phyloP scores from a whole-genome alignment of 2,888 invertebrate species.

The Ennomos erosarius region DNA sequence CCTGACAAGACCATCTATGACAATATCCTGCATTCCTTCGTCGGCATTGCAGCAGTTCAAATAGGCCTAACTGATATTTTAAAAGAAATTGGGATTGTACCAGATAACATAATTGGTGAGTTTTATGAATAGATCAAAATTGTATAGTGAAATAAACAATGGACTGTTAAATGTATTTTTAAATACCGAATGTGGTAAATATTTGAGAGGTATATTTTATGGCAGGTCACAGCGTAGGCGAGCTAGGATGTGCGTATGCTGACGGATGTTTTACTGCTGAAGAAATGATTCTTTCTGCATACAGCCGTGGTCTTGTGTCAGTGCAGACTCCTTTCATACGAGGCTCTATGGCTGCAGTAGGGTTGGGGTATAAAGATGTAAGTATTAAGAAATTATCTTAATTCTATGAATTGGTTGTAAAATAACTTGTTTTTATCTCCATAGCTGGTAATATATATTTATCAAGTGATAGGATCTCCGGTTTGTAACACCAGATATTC shows the following conservation, averaged over 20 bases:
- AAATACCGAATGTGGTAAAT: neutral
- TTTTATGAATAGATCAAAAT: neutral
- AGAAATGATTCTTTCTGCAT: constrained; percentile 91
- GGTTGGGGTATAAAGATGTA: constrained; percentile 82
- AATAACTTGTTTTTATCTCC: neutral
- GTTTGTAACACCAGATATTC: too few species aligned
- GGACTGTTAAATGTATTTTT: too few species aligned
- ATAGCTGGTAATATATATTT: too few species aligned
- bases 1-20: constrained; percentile 86
- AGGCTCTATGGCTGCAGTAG: constrained; percentile 95
- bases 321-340: constrained; percentile 86
- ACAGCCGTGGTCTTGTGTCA: constrained; percentile 90
- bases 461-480: too few species aligned
- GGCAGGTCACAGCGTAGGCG: constrained; percentile 95
- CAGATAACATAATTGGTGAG: constrained; percentile 90
- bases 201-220: neutral
- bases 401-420: neutral
- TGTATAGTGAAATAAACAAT: too few species aligned
- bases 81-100: constrained; percentile 82
- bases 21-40: constrained; percentile 88
- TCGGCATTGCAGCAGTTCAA: constrained; percentile 89
- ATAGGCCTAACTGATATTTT: constrained; percentile 76
- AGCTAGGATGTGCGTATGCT: constrained; percentile 96
- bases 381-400: neutral
- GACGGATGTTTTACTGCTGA: constrained; percentile 94